These are phyloP conservation scores for Numenius phaeopus DNA, from an alignment of 2,797 vertebrate species.

Conservation along the genomic window DNA sequence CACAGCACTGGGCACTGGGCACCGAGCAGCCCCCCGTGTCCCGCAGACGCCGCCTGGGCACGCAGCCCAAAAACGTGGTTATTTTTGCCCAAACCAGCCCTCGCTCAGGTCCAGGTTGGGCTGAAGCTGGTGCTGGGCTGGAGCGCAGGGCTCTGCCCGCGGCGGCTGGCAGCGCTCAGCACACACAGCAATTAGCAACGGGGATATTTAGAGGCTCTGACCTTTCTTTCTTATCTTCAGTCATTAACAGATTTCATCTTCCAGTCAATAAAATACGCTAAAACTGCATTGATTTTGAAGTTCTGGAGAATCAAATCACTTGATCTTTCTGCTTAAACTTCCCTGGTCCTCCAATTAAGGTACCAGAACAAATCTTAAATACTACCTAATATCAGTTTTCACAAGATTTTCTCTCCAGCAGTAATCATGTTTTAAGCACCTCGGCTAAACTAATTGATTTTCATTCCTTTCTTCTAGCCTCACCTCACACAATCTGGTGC, in stretches of 20 bases:
- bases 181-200: background rate
- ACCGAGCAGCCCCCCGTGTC: background rate
- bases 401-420: background rate
- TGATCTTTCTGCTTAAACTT: constrained; percentile 36
- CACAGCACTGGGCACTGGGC: background rate
- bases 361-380: constrained; percentile 28
- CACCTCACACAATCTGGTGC: background rate
- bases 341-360: constrained; percentile 22
- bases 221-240: background rate
- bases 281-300: constrained; percentile 55
- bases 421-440: background rate
- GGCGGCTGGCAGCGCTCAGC: background rate
- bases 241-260: constrained; percentile 54
- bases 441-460: background rate
- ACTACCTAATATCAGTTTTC: background rate
- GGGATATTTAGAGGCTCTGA: background rate
- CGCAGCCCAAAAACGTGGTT: background rate
- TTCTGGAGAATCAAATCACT: constrained; percentile 39
- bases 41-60: background rate
- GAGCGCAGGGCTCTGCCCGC: background rate
- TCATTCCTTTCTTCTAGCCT: background rate
- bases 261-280: constrained; percentile 32
- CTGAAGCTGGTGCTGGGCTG: background rate
- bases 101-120: background rate
- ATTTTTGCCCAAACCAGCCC: background rate